Evolutionary conservation across 2,113 vertebrate genomes (phyloP).

Genomic region (Heterocephalus glaber): DNA sequence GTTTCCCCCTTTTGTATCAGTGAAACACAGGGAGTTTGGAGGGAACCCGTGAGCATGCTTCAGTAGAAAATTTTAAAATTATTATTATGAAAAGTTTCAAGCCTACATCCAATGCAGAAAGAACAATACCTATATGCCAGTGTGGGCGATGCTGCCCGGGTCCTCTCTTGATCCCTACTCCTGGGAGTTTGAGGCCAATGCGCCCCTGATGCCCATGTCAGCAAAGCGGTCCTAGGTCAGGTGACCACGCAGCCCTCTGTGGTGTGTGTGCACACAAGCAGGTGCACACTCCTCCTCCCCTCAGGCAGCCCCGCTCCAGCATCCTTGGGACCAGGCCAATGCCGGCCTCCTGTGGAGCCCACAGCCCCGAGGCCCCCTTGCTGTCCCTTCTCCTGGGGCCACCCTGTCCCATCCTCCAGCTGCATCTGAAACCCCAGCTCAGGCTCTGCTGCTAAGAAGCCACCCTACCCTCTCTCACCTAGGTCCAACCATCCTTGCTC

Average conservation of each 20-base stretch:
- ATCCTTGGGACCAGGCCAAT: background rate
- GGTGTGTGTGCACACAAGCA: accelerated
- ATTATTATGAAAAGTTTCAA: background rate
- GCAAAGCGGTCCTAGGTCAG: background rate
- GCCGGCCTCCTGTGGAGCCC: background rate
- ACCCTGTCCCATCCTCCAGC: accelerated
- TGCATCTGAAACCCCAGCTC: background rate
- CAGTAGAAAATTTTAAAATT: background rate
- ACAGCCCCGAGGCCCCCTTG: background rate
- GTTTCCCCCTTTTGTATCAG: too few relatives aligned
- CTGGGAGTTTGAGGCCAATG: background rate
- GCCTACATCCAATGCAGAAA: background rate
- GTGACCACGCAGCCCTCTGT: accelerated
- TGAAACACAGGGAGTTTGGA: background rate
- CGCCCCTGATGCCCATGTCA: background rate
- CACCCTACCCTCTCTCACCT: background rate
- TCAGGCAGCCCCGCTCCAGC: background rate
- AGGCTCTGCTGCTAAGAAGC: background rate
- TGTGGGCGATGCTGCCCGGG: background rate
- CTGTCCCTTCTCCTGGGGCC: background rate
- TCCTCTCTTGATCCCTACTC: background rate
- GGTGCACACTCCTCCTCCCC: background rate
- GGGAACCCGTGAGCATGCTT: background rate
- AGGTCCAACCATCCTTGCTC: background rate
- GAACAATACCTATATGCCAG: background rate